Percentiles rank a stretch among this genome's conserved stretches.
These are phyloP conservation scores for Heteropelma amictum DNA, from an alignment of 2,888 invertebrate genomes.

Conservation along the genomic window DNA sequence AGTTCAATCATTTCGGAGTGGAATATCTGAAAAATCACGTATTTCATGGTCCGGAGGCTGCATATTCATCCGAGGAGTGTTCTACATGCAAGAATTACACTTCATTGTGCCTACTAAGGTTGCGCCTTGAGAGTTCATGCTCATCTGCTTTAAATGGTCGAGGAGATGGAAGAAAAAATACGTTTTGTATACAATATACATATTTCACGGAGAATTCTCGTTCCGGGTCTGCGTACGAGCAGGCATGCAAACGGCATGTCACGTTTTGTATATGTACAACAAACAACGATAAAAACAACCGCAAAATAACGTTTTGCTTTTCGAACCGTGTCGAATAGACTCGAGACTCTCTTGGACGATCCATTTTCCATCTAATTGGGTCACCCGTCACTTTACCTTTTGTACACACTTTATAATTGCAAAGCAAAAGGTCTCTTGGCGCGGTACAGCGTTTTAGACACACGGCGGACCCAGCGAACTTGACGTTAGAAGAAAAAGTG, in stretches of 20 bases:
- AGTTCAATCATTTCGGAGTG: no score
- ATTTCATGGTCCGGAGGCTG: background rate
- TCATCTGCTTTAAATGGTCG: slow-evolving; percentile 8
- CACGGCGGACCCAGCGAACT: slow-evolving; percentile 8
- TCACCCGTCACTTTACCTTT: slow-evolving; percentile 57
- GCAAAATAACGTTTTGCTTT: slow-evolving; percentile 32
- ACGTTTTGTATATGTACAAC: slow-evolving; percentile 15
- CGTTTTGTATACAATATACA: slow-evolving; percentile 8
- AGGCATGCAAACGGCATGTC: slow-evolving; percentile 49
- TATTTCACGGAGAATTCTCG: slow-evolving; percentile 30
- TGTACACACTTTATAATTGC: slow-evolving; percentile 51
- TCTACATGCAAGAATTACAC: slow-evolving; percentile 5
- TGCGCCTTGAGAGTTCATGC: background rate
- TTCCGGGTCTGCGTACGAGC: slow-evolving; percentile 46
- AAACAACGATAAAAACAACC: slow-evolving; percentile 8
- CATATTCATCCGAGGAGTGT: background rate
- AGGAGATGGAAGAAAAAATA: background rate
- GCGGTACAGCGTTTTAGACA: background rate
- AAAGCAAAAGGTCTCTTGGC: slow-evolving; percentile 35
- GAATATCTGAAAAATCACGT: no score
- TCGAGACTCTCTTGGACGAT: slow-evolving; percentile 26
- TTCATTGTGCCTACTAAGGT: background rate
- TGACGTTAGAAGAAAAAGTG: slow-evolving; percentile 29
- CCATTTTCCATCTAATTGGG: slow-evolving; percentile 57
- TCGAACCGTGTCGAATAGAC: slow-evolving; percentile 20